Base-by-base conservation (phyloP, 2,888 invertebrate species). In the Nomada goodeniana region DNA sequence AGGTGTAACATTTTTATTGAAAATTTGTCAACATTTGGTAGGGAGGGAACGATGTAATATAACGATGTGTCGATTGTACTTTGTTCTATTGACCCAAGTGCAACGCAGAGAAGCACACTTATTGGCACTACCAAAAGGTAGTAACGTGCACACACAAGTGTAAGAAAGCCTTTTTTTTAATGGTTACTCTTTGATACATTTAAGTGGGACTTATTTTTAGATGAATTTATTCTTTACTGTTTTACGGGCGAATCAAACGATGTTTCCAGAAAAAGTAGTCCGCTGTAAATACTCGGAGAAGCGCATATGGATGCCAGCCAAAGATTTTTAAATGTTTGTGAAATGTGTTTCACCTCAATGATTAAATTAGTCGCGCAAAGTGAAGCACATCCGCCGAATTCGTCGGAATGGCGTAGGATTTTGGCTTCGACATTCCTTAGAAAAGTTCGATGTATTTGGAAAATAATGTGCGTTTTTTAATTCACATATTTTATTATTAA, bases 81-180 rank as follows among this genome's bases (percentile, higher is more conserved):
- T 47, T 13, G 47, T 47, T 13, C 47, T 13, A 15, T 65, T 50
- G 20, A 23, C 15, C 15, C 10, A 61, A 55, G 5, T 55, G 20
- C 15, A 20, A 11, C 18, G 18, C 18, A 18, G 4, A 29, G 29
- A 20, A 23, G 52, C 53, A 52, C n/a, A 44, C 63, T 76, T 60
- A 69, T 67, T 76, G 82, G 82, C 82, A 83, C 82, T 83, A 44
- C 77, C 83, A 15, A 11, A 18, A 52, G 65, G 82, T 82, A 83
- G 83, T 82, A 82, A 73, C 47, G 53, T 69, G 82, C 44, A 82
- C 82, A 83, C 82, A 57, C 0, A 55, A 23, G 76, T 77, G 82
- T 82, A 77, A 53, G 53, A 42, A 26, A 7, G 2, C 20, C 3
- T 23, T 26, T 7, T 36, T 13, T 60, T 36, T 3, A n/a, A n/a